Percentiles rank a stretch among this genome's conserved stretches.
These are phyloP conservation scores for Spodoptera litura DNA, from an alignment of 1,140 invertebrate genomes.

Conservation along the genomic window DNA sequence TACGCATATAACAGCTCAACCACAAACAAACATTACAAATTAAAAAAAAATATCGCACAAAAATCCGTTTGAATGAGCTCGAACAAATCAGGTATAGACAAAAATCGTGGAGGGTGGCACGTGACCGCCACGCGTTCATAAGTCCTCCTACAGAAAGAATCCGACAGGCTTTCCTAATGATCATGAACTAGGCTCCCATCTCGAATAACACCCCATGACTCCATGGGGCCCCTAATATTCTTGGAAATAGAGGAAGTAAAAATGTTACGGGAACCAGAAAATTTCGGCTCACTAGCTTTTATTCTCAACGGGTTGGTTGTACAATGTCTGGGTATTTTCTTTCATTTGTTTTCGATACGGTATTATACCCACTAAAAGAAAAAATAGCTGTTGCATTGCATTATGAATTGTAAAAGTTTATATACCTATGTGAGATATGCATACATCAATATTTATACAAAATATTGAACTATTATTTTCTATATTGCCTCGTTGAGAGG, in stretches of 20 bases:
- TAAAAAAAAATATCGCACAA: slow-evolving; percentile 19
- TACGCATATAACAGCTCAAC: neutral
- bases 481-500: too few species aligned
- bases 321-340: too few species aligned
- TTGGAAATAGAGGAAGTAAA: slow-evolving; percentile 25
- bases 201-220: neutral
- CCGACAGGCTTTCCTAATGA: slow-evolving; percentile 74
- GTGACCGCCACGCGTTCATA: slow-evolving; percentile 61
- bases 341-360: too few species aligned
- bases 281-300: neutral
- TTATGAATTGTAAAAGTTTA: too few species aligned
- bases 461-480: too few species aligned
- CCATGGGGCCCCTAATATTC: slow-evolving; percentile 27
- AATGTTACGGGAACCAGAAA: slow-evolving; percentile 1
- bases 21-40: slow-evolving; percentile 17
- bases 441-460: too few species aligned
- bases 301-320: too few species aligned
- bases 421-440: too few species aligned
- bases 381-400: too few species aligned
- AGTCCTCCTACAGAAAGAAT: slow-evolving; percentile 57
- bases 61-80: slow-evolving; percentile 19
- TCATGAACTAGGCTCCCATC: slow-evolving; percentile 54
- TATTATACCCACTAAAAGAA: too few species aligned
- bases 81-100: slow-evolving; percentile 78
- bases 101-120: slow-evolving; percentile 55